Evolutionary conservation across 2,888 invertebrate species (phyloP), one percentile per base, ranked within the genome.

Genomic region (Chymomyza procnemis): DNA sequence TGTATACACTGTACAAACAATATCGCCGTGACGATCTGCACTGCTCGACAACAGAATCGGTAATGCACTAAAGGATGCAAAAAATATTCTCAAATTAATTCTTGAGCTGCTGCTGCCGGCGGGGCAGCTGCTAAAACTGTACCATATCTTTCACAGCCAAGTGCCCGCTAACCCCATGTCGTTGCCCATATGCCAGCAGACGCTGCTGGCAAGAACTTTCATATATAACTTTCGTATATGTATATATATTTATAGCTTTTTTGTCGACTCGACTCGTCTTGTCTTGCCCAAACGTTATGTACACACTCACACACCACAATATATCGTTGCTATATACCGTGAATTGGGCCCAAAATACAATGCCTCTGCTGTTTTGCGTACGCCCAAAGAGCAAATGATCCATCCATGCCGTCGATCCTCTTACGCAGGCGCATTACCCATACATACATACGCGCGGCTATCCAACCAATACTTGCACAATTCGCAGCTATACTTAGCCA

Each of bases 41-140:
- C 91, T 88, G 88, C 80, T 90, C 90, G 90, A 88, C 88, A 88
- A 89, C 90, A 89, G 88, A 90, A 90, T 87, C 88, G 89, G 89
- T 88, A 91, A 91, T 91, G 90, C 91, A 91, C 91, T 90, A 90
- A 90, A 89, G 90, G 90, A 91, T 91, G 91, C 91, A 91, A 90
- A 90, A 90, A 90, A 89, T 83, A 82, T 88, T 89, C 88, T 89
- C 89, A 87, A 90, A 81, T 88, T 84, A 85, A 87, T 88, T 85
- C 83, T 76, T 72, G 68, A 69, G 64, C 68, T 63, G 64, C 61
- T 71, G 65, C 67, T 63, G 66, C 61, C 60, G 68, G 67, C 34
- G 63, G 41, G 61, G 59, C 69, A 58, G 60, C 68, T 47, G 68
- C 58, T 71, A 69, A 67, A 78, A 76, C 78, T 78, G 78, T 78